Conservation (phyloP, 2,888 invertebrate genomes). For the Drosophila borealis region DNA sequence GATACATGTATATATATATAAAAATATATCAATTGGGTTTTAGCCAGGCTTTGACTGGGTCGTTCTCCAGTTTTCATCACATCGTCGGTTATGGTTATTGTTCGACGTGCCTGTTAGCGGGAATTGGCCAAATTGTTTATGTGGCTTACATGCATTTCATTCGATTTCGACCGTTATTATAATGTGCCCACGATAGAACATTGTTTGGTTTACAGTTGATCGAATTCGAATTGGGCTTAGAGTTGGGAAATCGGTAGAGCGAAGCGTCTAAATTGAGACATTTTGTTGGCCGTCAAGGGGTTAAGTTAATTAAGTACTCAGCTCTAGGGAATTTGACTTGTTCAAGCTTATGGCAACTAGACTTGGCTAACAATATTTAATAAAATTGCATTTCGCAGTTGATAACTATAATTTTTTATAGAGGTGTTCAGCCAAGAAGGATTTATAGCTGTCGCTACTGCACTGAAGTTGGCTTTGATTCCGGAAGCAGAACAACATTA, state of each 20-base stretch:
- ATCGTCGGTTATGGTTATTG: constrained; percentile 50
- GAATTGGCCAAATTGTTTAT: constrained; percentile 72
- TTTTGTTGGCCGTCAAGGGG: not conserved
- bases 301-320: constrained; percentile 1
- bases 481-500: no score
- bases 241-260: no score
- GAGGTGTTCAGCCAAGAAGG: no score
- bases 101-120: constrained; percentile 36
- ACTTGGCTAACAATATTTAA: not conserved
- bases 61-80: constrained; percentile 36
- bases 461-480: no score
- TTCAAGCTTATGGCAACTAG: not conserved
- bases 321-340: not conserved
- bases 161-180: constrained; percentile 26
- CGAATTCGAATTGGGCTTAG: not conserved
- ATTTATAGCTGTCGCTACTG: no score
- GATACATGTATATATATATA: not conserved
- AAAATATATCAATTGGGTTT: not conserved
- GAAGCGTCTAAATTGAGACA: constrained; percentile 5
- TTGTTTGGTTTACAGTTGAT: constrained; percentile 16
- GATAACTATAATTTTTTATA: no score
- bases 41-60: constrained; percentile 16
- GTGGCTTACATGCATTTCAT: constrained; percentile 40
- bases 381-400: not conserved
- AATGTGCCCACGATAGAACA: constrained; percentile 16